Evolutionary conservation across 1,140 invertebrate species (phyloP), one percentile per base, ranked within the genome.

Genomic region (Oryctes rhinoceros): DNA sequence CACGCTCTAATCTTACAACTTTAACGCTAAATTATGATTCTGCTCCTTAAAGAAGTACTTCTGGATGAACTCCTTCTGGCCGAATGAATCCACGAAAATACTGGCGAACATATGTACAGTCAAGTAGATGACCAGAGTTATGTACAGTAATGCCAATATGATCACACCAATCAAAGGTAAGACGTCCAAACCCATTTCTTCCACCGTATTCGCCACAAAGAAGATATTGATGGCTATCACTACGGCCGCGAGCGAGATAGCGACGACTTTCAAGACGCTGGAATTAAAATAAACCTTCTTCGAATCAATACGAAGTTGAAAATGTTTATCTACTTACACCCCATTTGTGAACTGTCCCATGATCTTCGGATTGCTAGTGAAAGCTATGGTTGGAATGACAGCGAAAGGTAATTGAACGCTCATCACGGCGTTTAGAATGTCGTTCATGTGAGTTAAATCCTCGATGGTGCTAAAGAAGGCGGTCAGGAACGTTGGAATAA

Each of bases 361-460:
- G 5, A 98, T 92, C 65, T 90, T 88, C 76, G 88, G 87, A 83
- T 94, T 94, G 77, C 94, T 94, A 0, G 96, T 97, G 85, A 98
- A 98, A 0, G 96, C 95, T 37, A 98, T 92, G 0, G 95, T 94
- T 18, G 97, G 96, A 79, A 98, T 88, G 9, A 96, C 91, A 15
- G 97, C 94, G 86, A 96, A 96, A 3, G 94, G 94, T 79, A 96
- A 86, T 84, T 97, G 96, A 0, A 97, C 88, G 81, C 93, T 94
- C 96, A 97, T 97, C 4, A 97, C 90, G 1, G 95, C 95, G 88
- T 98, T 98, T 1, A 98, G 88, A n/a, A 95, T 89, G 86, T 98
- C 96, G 86, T 98, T 98, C 93, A 98, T 93, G 18, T 88, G 89
- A 24, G 94, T 95, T 53, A 98, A 87, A 82, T 96, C 91, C 20